Evolutionary conservation across 2,113 vertebrate species (phyloP).

Genomic region (Poecilia latipinna): DNA sequence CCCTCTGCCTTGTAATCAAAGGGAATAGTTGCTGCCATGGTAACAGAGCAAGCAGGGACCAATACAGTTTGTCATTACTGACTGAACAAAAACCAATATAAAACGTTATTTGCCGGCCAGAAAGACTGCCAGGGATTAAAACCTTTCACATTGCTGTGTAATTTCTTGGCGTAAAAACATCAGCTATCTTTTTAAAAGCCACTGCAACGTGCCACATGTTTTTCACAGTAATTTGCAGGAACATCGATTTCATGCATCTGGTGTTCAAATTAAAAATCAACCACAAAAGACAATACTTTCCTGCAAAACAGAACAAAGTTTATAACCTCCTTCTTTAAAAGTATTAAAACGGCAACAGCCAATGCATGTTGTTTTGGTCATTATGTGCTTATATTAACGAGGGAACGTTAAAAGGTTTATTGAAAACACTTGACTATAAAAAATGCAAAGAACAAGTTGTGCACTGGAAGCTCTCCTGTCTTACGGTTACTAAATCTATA

Average conservation of each 20-base stretch:
- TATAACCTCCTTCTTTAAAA: no score
- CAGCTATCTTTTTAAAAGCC: constrained; percentile 16
- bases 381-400: no score
- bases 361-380: no score
- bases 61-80: constrained; percentile 56
- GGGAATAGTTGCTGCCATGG: constrained; percentile 65
- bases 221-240: neutral
- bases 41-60: constrained; percentile 46
- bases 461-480: no score
- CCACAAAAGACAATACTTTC: neutral
- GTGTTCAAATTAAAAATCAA: neutral
- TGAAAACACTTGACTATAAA: no score
- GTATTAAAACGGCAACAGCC: no score
- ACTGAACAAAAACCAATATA: constrained; percentile 55
- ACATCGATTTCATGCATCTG: neutral
- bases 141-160: constrained; percentile 21
- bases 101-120: constrained; percentile 53
- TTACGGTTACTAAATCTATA: no score
- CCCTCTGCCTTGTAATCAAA: constrained; percentile 51
- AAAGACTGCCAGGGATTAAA: constrained; percentile 38
- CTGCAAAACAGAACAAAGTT: no score
- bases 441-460: no score
- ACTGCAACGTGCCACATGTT: constrained; percentile 10
- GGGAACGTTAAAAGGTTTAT: no score
- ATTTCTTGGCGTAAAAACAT: constrained; percentile 19